These are phyloP conservation scores for Motacilla tschutschensis DNA, from an alignment of 2,113 vertebrate genomes.

Conservation along the genomic window DNA sequence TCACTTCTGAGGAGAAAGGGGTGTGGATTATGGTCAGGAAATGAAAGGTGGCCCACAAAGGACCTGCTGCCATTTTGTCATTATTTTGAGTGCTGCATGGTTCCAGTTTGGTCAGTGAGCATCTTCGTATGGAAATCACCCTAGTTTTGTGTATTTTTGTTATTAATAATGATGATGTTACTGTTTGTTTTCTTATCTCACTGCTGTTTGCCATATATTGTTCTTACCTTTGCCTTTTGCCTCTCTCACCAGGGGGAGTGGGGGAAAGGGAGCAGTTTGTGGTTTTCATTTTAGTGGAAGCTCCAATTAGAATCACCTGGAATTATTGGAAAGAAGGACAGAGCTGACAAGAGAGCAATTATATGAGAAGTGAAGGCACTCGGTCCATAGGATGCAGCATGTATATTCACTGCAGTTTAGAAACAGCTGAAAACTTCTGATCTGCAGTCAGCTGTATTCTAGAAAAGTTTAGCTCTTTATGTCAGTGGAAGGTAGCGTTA, in stretches of 20 bases:
- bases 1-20: background rate
- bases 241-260: background rate
- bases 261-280: background rate
- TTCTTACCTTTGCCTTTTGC: background rate
- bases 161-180: too few species aligned
- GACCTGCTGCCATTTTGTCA: background rate
- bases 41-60: accelerated
- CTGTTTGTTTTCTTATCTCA: background rate
- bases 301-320: background rate
- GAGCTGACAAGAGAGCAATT: background rate
- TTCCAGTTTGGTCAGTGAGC: accelerated
- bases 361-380: background rate
- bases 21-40: accelerated
- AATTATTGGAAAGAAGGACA: background rate
- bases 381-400: background rate
- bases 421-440: background rate
- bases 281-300: background rate
- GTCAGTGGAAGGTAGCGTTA: background rate
- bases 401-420: background rate
- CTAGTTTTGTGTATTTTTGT: background rate
- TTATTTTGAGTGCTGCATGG: accelerated
- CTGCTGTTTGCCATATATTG: background rate
- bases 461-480: background rate
- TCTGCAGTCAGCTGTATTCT: background rate
- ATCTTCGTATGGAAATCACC: background rate